Evolutionary conservation across 2,797 vertebrate species (phyloP).

Genomic region (Cyprinella venusta): DNA sequence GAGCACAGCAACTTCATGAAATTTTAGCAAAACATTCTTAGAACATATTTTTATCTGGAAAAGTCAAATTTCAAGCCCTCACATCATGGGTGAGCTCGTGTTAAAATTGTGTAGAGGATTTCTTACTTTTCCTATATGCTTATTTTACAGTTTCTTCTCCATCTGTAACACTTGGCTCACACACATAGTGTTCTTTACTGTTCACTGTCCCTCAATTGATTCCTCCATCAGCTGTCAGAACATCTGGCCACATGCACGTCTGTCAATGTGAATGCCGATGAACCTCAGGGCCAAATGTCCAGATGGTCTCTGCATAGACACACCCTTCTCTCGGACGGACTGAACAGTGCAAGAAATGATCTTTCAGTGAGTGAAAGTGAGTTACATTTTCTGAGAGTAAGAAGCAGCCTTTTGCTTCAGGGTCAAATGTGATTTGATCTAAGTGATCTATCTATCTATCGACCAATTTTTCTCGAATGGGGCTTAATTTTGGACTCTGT

Average conservation of each 20-base stretch:
- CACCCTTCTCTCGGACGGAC: background rate
- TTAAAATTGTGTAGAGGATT: background rate
- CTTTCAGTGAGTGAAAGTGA: background rate
- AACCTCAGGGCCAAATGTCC: background rate
- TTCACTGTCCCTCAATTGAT: background rate
- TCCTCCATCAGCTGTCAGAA: background rate
- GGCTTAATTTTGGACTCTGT: background rate
- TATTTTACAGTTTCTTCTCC: background rate
- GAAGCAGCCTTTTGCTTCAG: constrained; percentile 3
- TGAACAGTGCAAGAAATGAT: background rate
- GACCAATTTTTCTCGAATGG: background rate
- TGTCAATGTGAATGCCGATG: background rate
- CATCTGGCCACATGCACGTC: background rate
- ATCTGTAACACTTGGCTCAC: constrained; percentile 1
- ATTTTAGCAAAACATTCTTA: background rate
- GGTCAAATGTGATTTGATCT: background rate
- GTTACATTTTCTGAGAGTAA: background rate
- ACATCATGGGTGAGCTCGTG: too few relatives aligned
- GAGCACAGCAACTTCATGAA: background rate
- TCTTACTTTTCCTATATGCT: background rate
- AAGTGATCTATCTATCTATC: background rate
- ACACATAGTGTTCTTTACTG: background rate
- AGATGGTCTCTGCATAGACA: background rate
- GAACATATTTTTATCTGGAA: background rate
- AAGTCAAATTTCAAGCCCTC: background rate